These are phyloP conservation scores for Lophura nycthemera DNA, from an alignment of 2,113 vertebrate genomes.

Conservation along the genomic window DNA sequence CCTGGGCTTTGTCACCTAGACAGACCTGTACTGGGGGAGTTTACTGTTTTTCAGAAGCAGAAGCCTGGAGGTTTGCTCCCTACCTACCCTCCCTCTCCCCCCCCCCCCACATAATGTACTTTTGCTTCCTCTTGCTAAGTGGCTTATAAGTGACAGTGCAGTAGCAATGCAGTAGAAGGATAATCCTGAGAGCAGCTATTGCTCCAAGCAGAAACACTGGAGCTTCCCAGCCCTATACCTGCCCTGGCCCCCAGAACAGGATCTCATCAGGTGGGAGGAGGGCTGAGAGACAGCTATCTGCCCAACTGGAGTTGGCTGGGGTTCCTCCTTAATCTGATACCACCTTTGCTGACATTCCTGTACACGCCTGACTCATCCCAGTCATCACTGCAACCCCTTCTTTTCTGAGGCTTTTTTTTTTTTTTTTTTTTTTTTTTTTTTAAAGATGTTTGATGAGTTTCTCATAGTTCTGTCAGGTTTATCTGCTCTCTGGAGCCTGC, in stretches of 20 bases:
- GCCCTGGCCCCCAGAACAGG: neutral
- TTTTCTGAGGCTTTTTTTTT: neutral
- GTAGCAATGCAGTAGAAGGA: neutral
- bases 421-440: neutral
- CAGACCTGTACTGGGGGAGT: neutral
- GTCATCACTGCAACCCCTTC: neutral
- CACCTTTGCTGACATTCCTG: neutral
- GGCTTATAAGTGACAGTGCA: neutral
- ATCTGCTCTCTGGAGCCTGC: neutral
- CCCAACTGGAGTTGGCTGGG: neutral
- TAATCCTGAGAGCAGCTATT: neutral
- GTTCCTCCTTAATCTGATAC: neutral
- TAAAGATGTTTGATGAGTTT: neutral
- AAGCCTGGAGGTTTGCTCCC: neutral
- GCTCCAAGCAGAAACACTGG: neutral
- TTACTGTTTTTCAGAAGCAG: neutral
- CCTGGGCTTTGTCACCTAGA: slow-evolving; percentile 35
- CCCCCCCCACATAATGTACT: neutral
- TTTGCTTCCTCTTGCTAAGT: neutral
- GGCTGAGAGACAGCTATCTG: neutral
- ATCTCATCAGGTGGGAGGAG: neutral
- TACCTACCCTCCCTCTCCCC: too few species aligned
- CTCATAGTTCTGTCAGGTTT: neutral
- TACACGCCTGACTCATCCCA: neutral
- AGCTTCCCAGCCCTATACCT: neutral